Evolutionary conservation across 2,113 vertebrate species (phyloP), one percentile per base, ranked within the genome.

Genomic region (Lycocorax pyrrhopterus): DNA sequence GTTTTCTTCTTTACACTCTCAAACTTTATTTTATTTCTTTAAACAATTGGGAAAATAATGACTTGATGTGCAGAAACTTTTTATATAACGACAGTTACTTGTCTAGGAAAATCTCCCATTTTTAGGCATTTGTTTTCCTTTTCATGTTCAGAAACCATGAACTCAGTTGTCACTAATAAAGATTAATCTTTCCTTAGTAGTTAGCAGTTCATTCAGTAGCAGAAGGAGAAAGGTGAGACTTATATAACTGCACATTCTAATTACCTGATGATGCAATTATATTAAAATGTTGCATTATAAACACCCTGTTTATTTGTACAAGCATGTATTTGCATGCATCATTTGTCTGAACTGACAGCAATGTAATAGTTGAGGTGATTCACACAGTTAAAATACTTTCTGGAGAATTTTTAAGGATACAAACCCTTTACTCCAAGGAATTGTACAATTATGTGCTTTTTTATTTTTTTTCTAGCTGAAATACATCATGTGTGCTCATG

Each of bases 291-390:
- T 90, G 79, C 63, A 85, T 96, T 92, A 94, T 93, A 96, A 97
- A 93, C 76, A 63, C 4, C 5, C 13, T 67, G 39, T 66, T 96
- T 97, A 85, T 96, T 97, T 97, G 68, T 95, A 43, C 73, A 94
- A 74, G 52, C 86, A 74, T 86, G 51, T 63, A 88, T 96, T 95
- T 96, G 51, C 87, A 90, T 81, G 59, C 96, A 96, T 95, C 84
- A 80, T 96, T 94, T 96, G 84, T 96, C 86, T 95, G 90, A 93
- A 79, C 87, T 94, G 93, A 96, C 91, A 97, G 71, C 90, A 93
- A 3, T 27, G 39, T 74, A 76, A 90, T 69, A 94, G 80, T 81
- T 97, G 83, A 96, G 73, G 62, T 87, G 53, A 96, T 93, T 89
- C 63, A 76, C 59, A 82, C 55, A 75, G 75, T 90, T 91, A 69